phyloP scores from a whole-genome alignment of 1,140 invertebrate genomes.

The Armadillidium nasatum region DNA sequence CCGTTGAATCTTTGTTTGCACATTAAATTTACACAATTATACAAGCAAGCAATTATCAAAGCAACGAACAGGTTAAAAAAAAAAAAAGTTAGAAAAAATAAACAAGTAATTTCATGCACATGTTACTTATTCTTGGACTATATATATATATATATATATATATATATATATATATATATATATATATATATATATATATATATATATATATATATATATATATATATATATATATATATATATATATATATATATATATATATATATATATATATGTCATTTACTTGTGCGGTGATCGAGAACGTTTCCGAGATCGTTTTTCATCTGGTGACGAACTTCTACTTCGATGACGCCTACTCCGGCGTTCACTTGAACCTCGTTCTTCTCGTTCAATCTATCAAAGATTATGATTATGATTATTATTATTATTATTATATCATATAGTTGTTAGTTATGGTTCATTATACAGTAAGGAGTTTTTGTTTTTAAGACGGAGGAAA shows the following conservation, averaged over 20 bases:
- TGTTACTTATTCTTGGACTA: too few species aligned
- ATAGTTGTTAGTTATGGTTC: too few species aligned
- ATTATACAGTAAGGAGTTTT: too few species aligned
- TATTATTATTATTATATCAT: too few species aligned
- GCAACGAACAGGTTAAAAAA: too few species aligned
- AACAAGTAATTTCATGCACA: too few species aligned
- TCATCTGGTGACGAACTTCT: conserved; percentile 37
- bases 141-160: too few species aligned
- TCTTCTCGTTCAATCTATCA: conserved; percentile 33
- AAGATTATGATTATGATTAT: background rate
- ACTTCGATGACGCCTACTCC: conserved; percentile 31
- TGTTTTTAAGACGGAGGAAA: too few species aligned
- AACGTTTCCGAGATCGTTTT: conserved; percentile 35
- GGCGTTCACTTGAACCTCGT: conserved; percentile 25
- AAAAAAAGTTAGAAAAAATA: too few species aligned
- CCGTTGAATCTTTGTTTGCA: too few species aligned
- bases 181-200: background rate
- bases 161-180: background rate
- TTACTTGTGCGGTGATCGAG: conserved; percentile 42
- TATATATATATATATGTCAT: background rate
- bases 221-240: background rate
- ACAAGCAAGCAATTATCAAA: too few species aligned
- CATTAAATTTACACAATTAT: too few species aligned
- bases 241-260: background rate
- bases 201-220: background rate